Conservation (phyloP, 2,888 invertebrate species). For the Artemia sp. region DNA sequence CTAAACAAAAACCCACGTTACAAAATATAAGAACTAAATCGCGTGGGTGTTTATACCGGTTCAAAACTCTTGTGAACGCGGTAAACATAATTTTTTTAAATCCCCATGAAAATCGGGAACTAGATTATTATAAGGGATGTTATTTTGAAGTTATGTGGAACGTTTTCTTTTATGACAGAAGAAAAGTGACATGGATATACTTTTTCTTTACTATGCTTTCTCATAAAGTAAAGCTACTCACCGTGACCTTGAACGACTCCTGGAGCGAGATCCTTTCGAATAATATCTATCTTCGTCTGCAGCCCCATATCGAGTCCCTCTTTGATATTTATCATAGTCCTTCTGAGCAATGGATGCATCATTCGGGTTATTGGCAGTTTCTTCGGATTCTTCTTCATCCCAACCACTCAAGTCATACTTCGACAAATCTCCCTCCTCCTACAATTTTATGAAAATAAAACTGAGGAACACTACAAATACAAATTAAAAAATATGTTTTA, state of each 20-base stretch:
- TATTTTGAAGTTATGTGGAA: too few species aligned
- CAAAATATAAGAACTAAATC: too few species aligned
- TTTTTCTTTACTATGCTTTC: too few species aligned
- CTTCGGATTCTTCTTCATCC: conserved; percentile 45
- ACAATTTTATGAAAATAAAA: neutral
- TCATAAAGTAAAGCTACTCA: neutral
- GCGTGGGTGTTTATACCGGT: too few species aligned
- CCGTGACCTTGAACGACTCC: conserved; percentile 13
- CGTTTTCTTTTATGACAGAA: too few species aligned
- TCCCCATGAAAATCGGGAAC: too few species aligned
- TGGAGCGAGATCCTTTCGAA: neutral
- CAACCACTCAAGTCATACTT: conserved; percentile 53
- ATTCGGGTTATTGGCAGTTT: conserved; percentile 28
- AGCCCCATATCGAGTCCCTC: neutral
- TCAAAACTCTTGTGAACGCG: too few species aligned
- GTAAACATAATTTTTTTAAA: too few species aligned
- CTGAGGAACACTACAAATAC: neutral
- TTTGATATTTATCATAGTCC: neutral
- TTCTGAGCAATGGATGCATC: neutral
- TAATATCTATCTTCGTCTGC: neutral
- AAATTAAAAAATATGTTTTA: neutral
- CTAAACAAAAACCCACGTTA: too few species aligned
- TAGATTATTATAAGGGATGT: too few species aligned
- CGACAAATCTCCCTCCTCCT: conserved; percentile 47
- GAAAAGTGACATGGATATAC: too few species aligned